phyloP scores from a whole-genome alignment of 2,888 invertebrate genomes.

The Fabriciana adippe region DNA sequence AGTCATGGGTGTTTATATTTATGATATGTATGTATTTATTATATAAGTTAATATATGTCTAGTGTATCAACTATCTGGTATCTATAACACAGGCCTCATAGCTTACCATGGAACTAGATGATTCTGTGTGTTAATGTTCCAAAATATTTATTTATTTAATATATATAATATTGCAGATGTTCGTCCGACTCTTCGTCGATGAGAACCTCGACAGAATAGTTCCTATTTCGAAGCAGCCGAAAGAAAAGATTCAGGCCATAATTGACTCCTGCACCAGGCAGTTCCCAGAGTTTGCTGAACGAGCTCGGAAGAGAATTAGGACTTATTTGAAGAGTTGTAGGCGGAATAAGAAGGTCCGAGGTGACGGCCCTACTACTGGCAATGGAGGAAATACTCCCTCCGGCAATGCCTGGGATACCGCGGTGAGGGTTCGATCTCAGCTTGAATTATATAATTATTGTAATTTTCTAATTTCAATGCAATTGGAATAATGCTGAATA shows the following conservation, averaged over 20 bases:
- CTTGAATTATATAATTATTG: constrained; percentile 39
- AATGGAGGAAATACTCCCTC: constrained; percentile 67
- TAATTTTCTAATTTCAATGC: background rate
- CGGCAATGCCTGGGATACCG: constrained; percentile 90
- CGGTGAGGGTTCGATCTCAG: constrained; percentile 85
- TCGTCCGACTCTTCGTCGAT: constrained; percentile 97
- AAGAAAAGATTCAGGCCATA: constrained; percentile 98
- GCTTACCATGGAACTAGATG: too few species aligned
- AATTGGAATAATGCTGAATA: too few species aligned
- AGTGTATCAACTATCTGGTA: too few species aligned
- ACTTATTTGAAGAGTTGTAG: constrained; percentile 98
- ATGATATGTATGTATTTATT: too few species aligned
- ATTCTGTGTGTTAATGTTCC: too few species aligned
- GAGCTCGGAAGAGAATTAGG: constrained; percentile 95
- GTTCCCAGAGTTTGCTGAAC: constrained; percentile 97
- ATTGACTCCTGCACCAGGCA: constrained; percentile 98
- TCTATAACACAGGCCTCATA: too few species aligned
- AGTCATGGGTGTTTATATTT: too few species aligned
- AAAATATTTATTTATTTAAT: too few species aligned
- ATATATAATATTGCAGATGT: constrained; percentile 88
- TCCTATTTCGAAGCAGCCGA: constrained; percentile 98
- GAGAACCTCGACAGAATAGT: constrained; percentile 98
- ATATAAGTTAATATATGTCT: too few species aligned
- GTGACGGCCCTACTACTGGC: constrained; percentile 81
- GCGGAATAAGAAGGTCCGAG: constrained; percentile 95